Conservation (phyloP, 1,140 invertebrate species). For the Drosophila neocordata region DNA sequence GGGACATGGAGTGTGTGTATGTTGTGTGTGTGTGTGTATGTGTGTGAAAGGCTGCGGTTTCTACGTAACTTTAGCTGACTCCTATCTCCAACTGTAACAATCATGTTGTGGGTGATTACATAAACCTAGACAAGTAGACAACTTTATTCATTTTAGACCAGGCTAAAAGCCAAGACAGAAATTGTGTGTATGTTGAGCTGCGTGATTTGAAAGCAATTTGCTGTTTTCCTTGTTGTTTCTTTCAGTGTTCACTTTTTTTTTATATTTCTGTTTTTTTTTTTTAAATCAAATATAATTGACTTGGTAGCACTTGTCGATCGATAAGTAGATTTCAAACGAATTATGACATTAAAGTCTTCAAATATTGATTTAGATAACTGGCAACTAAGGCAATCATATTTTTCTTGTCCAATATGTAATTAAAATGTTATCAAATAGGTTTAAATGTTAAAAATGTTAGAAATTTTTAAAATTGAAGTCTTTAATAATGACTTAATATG, state of each 20-base stretch:
- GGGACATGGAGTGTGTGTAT: constrained; percentile 27
- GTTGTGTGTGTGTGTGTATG: neutral
- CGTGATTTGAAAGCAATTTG: constrained; percentile 73
- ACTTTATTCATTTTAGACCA: constrained; percentile 59
- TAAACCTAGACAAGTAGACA: constrained; percentile 65
- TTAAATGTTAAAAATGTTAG: neutral
- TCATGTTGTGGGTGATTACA: constrained; percentile 79
- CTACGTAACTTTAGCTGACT: neutral
- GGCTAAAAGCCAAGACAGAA: constrained; percentile 32
- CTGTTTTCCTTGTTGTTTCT: constrained; percentile 39
- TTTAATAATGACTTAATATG: too few relatives aligned
- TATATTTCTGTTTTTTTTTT: constrained; percentile 7
- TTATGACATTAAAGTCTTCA: constrained; percentile 5
- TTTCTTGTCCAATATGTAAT: neutral
- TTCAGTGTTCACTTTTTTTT: neutral
- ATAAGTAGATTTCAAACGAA: constrained; percentile 5
- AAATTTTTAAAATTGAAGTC: neutral
- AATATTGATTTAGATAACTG: neutral
- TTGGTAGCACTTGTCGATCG: constrained; percentile 6
- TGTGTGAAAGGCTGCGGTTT: constrained; percentile 46
- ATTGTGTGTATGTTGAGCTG: constrained; percentile 39
- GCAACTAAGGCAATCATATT: neutral
- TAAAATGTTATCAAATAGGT: neutral
- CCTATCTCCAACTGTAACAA: constrained; percentile 59
- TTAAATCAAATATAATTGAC: constrained; percentile 16